Percentiles rank a stretch among this genome's conserved stretches.
Conservation (phyloP, 2,888 invertebrate species). For the Torymus texanus region DNA sequence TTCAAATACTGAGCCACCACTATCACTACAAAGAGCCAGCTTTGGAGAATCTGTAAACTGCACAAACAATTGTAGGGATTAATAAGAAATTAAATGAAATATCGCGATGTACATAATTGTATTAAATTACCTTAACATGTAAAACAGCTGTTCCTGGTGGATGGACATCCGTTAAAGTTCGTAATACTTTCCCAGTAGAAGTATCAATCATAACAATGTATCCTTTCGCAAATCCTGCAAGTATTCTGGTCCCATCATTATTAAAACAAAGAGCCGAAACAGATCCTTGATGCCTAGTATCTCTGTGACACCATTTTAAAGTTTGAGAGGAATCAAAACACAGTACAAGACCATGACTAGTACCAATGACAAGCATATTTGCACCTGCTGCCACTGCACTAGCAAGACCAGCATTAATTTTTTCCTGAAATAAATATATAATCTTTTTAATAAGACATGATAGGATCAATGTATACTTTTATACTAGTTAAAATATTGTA, state of each 20-base stretch:
- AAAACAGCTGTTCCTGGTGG: constrained; percentile 89
- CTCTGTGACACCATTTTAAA: constrained; percentile 90
- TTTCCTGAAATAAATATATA: constrained; percentile 79
- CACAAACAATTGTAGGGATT: constrained; percentile 30
- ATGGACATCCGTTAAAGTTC: constrained; percentile 87
- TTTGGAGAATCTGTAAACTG: constrained; percentile 85
- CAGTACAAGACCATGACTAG: constrained; percentile 93
- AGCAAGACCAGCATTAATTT: constrained; percentile 91
- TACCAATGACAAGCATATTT: constrained; percentile 92
- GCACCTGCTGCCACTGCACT: constrained; percentile 87
- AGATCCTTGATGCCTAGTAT: constrained; percentile 84
- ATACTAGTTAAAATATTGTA: background rate
- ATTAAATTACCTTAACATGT: constrained; percentile 78
- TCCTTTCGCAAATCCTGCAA: constrained; percentile 88
- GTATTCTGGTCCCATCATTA: constrained; percentile 88
- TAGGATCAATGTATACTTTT: too few species aligned
- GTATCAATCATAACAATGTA: constrained; percentile 94
- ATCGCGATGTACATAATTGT: background rate
- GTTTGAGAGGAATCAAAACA: constrained; percentile 92
- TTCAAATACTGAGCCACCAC: constrained; percentile 97
- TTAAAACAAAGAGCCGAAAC: constrained; percentile 91
- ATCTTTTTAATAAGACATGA: background rate
- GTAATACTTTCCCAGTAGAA: constrained; percentile 84
- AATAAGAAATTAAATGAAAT: background rate
- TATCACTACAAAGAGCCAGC: constrained; percentile 89